A percentile compares a stretch with the other conserved stretches of the same genome.
phyloP scores from a whole-genome alignment of 2,113 vertebrate genomes.

The Poeciliopsis retropinna region DNA sequence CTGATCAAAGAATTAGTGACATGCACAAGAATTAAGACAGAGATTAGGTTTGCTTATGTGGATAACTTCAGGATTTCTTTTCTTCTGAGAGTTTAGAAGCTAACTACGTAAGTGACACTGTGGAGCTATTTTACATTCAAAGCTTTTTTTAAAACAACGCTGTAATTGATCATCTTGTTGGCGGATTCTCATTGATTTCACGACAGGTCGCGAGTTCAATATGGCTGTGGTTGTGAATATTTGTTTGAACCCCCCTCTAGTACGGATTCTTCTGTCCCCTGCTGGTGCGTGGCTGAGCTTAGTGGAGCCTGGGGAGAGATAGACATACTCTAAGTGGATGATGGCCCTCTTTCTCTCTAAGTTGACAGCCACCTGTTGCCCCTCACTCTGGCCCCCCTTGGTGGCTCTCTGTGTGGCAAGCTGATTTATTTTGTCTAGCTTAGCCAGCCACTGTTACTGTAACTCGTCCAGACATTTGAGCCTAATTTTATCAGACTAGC shows the following conservation, averaged over 20 bases:
- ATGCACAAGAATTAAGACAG: constrained; percentile 13
- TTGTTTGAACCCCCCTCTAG: constrained; percentile 20
- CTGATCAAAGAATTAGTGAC: constrained; percentile 41
- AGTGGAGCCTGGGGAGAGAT: constrained; percentile 54
- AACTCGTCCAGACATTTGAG: constrained; percentile 69
- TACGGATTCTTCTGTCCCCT: constrained; percentile 35
- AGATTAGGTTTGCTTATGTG: constrained; percentile 32
- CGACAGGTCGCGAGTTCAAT: constrained; percentile 13
- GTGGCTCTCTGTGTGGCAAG: constrained; percentile 27
- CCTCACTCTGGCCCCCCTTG: constrained; percentile 43
- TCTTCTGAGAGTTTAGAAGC: constrained; percentile 10
- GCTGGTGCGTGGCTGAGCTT: constrained; percentile 53
- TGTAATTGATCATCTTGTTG: constrained; percentile 2
- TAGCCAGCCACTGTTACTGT: constrained; percentile 63
- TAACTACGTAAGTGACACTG: constrained; percentile 32
- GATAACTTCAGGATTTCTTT: constrained; percentile 21
- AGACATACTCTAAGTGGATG: constrained; percentile 59
- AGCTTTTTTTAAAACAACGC: not conserved
- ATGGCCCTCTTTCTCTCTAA: constrained; percentile 64
- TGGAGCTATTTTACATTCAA: constrained; percentile 1
- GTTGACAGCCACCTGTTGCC: constrained; percentile 75
- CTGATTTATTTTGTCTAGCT: constrained; percentile 49
- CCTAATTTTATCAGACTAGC: constrained; percentile 70
- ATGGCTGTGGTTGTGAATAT: constrained; percentile 20
- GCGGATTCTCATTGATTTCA: constrained; percentile 10